Base-by-base conservation (phyloP, 2,797 vertebrate species). In the Euphonia xanthogaster region DNA sequence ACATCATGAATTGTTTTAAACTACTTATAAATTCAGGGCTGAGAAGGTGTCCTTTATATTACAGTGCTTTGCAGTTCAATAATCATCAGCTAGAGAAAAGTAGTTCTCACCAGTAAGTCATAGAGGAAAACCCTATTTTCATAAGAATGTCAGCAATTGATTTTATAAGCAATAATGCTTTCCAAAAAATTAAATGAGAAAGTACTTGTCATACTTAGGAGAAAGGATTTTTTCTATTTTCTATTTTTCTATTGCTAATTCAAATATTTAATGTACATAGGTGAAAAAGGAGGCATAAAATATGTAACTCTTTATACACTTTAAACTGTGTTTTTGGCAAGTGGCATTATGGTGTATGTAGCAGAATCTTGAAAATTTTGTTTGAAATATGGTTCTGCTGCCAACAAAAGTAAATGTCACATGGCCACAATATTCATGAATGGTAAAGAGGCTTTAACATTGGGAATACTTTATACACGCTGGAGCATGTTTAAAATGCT, bases 341-440 rank as follows among this genome's bases (percentile, higher is more conserved):
- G 84, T 91, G 78, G 24, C 86, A 57, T 93, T 67, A 60, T 27
- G 79, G 45, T 60, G 35, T 78, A 79, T 66, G 48, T 88, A 53
- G 58, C 67, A 81, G 81, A 85, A 90, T 91, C 62, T 80, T 82
- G 77, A 90, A 96, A 92, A 77, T 35, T 70, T 93, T 62, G 5
- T 65, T 96, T 89, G 88, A 92, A 77, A 50, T 80, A 42, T 13
- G 37, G 9, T 90, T 97, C 57, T 96, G 77, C 90, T 86, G 62
- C 76, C 82, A 91, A 54, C 62, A 77, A 77, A 68, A 79, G 27
- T 39, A 84, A 90, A 93, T 76, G 17, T 77, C 60, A 78, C 14
- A 17, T 2, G 9, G 16, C 63, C 22, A 23, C 23, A 70, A 10
- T 53, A 66, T 75, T 87, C 2, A n/a, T 84, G 42, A 65, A 25